These are phyloP conservation scores for Brachionus rubens DNA, from an alignment of 1,140 invertebrate species.

Conservation along the genomic window DNA sequence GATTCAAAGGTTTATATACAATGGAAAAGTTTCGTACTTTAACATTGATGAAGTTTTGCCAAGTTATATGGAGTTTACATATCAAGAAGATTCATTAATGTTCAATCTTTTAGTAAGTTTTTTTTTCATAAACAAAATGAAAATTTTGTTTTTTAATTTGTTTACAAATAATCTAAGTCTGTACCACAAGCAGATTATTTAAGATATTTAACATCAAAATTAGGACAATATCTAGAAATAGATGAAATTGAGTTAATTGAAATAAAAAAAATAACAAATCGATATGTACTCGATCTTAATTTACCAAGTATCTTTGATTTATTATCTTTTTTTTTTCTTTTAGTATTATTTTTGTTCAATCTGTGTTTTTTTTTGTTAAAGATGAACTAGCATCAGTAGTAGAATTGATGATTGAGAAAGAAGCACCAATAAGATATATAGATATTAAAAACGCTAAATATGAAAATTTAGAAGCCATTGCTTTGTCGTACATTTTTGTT, in stretches of 20 bases:
- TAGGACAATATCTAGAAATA: conserved; percentile 32
- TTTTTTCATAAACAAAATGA: not conserved
- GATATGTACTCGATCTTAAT: conserved; percentile 36
- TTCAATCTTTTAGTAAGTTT: conserved; percentile 21
- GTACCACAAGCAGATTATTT: conserved; percentile 29
- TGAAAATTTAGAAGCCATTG: conserved; percentile 34
- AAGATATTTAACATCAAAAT: conserved; percentile 43
- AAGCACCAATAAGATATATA: not conserved
- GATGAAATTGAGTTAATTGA: conserved; percentile 39
- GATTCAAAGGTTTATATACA: conserved; percentile 20
- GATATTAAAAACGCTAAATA: not conserved
- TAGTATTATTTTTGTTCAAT: not conserved
- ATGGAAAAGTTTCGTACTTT: conserved; percentile 40
- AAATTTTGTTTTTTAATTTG: not conserved
- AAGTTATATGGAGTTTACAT: conserved; percentile 18
- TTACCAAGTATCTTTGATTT: conserved; percentile 29
- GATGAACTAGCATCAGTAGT: not conserved
- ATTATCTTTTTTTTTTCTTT: not conserved
- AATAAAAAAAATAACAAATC: conserved; percentile 2
- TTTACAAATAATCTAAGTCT: conserved; percentile 7
- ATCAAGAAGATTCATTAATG: conserved; percentile 17
- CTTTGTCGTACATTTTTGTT: conserved; percentile 16
- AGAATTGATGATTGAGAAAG: conserved; percentile 27
- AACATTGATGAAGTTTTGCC: conserved; percentile 35
- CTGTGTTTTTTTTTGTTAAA: not conserved